These are phyloP conservation scores for Phasianus colchicus DNA, from an alignment of 2,113 vertebrate genomes.

Conservation along the genomic window DNA sequence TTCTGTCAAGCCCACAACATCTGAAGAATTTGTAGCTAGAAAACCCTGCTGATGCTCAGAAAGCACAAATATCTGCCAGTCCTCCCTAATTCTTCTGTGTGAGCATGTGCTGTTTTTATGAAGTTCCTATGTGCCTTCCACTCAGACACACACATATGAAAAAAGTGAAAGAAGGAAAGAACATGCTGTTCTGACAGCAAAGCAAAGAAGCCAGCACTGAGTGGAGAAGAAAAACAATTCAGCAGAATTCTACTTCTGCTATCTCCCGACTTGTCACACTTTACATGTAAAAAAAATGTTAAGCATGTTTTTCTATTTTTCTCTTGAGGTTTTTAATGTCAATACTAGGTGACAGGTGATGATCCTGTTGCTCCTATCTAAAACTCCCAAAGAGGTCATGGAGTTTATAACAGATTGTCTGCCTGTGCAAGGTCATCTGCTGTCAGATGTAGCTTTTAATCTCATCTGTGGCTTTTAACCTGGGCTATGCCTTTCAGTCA, in stretches of 20 bases:
- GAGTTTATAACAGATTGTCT: background rate
- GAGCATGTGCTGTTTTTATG: slow-evolving; percentile 75
- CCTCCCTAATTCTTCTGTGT: slow-evolving; percentile 47
- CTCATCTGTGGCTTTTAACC: background rate
- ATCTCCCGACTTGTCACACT: background rate
- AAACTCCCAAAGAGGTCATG: background rate
- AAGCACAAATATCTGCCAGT: slow-evolving; percentile 61
- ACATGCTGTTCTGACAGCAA: slow-evolving; percentile 29
- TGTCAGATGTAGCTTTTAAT: background rate
- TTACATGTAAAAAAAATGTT: background rate
- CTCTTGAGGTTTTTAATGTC: background rate
- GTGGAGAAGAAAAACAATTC: background rate
- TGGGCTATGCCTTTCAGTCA: background rate
- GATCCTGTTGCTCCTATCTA: background rate
- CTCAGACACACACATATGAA: background rate
- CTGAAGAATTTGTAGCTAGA: slow-evolving; percentile 72
- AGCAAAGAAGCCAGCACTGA: background rate
- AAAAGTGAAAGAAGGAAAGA: slow-evolving; percentile 32
- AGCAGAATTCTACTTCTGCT: background rate
- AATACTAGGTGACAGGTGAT: background rate
- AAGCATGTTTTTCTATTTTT: background rate
- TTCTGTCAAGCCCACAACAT: slow-evolving; percentile 64
- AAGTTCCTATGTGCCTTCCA: slow-evolving; percentile 43
- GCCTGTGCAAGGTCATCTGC: background rate
- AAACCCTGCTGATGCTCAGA: slow-evolving; percentile 47